These are phyloP conservation scores for Zelleria hepariella DNA, from an alignment of 2,888 invertebrate species.

Conservation along the genomic window DNA sequence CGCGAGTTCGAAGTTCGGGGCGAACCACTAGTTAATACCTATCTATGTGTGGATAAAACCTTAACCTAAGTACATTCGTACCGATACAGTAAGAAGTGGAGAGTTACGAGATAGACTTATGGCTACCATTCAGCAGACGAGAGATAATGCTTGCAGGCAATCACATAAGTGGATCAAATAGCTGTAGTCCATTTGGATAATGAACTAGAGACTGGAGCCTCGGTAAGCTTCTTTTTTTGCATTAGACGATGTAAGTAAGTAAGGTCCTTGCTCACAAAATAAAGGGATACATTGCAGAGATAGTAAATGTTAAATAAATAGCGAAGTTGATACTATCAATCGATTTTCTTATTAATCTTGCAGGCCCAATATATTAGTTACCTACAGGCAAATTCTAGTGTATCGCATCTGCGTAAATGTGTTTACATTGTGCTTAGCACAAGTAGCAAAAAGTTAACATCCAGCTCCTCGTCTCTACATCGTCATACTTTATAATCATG, in stretches of 20 bases:
- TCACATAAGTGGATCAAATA: conserved; percentile 73
- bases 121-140: conserved; percentile 62
- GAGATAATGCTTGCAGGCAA: conserved; percentile 70
- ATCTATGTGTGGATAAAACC: conserved; percentile 39
- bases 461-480: too few species aligned
- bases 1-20: too few species aligned
- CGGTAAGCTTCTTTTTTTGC: conserved; percentile 18
- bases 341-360: too few species aligned
- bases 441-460: too few species aligned
- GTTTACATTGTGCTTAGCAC: too few species aligned
- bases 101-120: conserved; percentile 70
- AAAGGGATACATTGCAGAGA: neutral
- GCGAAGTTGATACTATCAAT: neutral
- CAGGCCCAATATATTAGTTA: too few species aligned
- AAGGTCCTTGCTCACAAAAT: neutral
- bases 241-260: conserved; percentile 4
- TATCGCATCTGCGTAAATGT: too few species aligned
- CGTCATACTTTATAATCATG: too few species aligned
- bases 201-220: conserved; percentile 62
- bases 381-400: too few species aligned
- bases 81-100: conserved; percentile 16
- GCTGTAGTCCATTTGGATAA: conserved; percentile 71
- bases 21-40: conserved; percentile 17
- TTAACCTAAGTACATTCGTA: conserved; percentile 22
- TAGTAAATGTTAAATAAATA: neutral